Evolutionary conservation across 2,888 invertebrate species (phyloP).

Genomic region (Ochropleura leucogaster): DNA sequence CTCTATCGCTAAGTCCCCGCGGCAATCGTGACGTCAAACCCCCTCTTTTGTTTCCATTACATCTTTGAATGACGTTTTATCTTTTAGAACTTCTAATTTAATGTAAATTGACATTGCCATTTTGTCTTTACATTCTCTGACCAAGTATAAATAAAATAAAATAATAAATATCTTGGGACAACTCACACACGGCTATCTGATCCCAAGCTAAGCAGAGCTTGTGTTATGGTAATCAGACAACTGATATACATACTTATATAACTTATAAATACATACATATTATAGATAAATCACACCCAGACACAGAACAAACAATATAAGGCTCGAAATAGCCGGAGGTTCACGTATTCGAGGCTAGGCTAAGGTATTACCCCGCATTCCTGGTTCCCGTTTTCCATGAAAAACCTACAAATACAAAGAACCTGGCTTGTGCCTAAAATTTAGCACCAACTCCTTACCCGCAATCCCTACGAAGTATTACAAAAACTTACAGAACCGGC

Average conservation of each 20-base stretch:
- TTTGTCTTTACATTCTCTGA: not conserved
- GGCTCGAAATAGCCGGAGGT: not conserved
- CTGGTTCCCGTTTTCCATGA: not conserved
- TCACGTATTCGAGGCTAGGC: not conserved
- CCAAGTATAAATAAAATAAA: too few species aligned
- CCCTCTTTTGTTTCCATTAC: not conserved
- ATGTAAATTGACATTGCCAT: not conserved
- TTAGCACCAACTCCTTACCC: not conserved
- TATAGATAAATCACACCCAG: too few species aligned
- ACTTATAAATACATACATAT: too few species aligned
- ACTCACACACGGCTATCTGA: too few species aligned
- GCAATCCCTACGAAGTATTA: not conserved
- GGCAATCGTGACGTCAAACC: too few species aligned
- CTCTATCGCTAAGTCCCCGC: too few species aligned
- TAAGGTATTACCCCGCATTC: not conserved
- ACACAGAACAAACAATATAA: too few species aligned
- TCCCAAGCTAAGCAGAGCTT: too few species aligned
- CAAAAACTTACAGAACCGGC: constrained; percentile 92
- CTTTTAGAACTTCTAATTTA: not conserved
- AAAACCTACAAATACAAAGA: not conserved
- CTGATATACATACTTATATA: too few species aligned
- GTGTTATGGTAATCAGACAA: too few species aligned
- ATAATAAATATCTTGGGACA: too few species aligned
- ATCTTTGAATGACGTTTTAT: not conserved
- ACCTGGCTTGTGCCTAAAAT: not conserved